Base-by-base conservation (phyloP, 2,797 vertebrate genomes). In the Trachops cirrhosus region DNA sequence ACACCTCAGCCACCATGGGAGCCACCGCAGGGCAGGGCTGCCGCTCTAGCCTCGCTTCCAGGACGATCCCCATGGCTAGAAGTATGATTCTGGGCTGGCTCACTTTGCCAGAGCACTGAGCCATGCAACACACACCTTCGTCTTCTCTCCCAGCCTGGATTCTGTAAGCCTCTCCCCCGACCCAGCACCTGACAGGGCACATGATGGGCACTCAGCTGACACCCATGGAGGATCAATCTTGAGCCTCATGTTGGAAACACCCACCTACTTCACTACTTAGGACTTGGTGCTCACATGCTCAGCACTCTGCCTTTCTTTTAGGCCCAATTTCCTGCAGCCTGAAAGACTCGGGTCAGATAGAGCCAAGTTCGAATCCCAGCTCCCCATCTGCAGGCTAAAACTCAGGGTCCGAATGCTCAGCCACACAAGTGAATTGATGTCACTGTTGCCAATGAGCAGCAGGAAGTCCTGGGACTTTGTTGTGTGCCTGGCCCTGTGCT, bases 331-430 rank as follows among this genome's bases (percentile, higher is more conserved):
- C 29, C 21, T 70, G 15, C 21, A 48, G 44, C 46, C 57, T 77
- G 29, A 39, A 68, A 85, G 52, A 44, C 46, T 7, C 0, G 26
- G 37, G 34, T 64, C 84, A 85, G 50, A 87, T 0, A n/a, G 26
- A 87, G 75, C 52, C 37, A 44, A 83, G 74, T 84, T 93, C 59
- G 68, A 86, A 59, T 82, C 15, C 86, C 50, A 57, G 54, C 74
- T 85, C 80, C 64, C 57, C 16, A 18, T 8, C 5, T 85, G 68
- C 46, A 12, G 4, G 15, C 46, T 77, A 44, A 39, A 68, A 32
- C 21, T 32, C 16, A 15, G 86, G 44, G 79, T 44, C 74, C 22
- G 10, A 80, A 54, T 4, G 44, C 32, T 44, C 44, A 14, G 41
- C 34, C 39, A 70, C 9, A 85, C 3, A 11, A 37, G 22, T 12